phyloP scores from a whole-genome alignment of 1,140 invertebrate genomes.

The Mycetomoellerius zeteki region DNA sequence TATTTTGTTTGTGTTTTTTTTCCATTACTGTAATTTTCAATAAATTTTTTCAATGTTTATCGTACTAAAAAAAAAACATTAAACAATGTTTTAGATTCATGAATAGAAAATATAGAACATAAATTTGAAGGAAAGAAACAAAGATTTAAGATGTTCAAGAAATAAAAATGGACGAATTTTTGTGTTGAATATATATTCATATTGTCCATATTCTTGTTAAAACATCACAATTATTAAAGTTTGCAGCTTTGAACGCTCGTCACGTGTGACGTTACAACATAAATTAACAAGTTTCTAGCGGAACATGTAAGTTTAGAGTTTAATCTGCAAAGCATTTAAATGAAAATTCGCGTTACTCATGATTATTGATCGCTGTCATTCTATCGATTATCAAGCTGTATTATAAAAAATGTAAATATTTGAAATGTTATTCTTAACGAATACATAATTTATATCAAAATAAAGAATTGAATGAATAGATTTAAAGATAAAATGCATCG shows the following conservation, averaged over 20 bases:
- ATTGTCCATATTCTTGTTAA: background rate
- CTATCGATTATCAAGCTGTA: background rate
- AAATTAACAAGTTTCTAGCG: constrained; percentile 69
- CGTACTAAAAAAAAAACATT: background rate
- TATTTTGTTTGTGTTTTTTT: background rate
- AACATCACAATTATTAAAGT: constrained; percentile 9
- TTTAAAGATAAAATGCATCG: background rate
- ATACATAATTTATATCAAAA: background rate
- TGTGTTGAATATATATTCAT: background rate
- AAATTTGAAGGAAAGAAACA: background rate
- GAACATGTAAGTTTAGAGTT: constrained; percentile 50
- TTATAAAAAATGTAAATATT: background rate
- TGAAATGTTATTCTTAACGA: background rate
- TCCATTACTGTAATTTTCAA: background rate
- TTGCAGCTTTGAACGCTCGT: background rate
- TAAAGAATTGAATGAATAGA: background rate
- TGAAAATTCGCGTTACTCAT: constrained; percentile 49
- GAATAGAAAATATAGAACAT: background rate
- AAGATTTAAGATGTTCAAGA: background rate
- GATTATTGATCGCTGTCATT: background rate
- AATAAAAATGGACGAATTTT: background rate
- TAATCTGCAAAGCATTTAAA: constrained; percentile 62
- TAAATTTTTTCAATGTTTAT: background rate
- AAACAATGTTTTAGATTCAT: background rate
- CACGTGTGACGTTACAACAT: constrained; percentile 28